These are phyloP conservation scores for Ophiothrix spiculata DNA, from an alignment of 35 echinoderm and acorn worm species.

Conservation along the genomic window DNA sequence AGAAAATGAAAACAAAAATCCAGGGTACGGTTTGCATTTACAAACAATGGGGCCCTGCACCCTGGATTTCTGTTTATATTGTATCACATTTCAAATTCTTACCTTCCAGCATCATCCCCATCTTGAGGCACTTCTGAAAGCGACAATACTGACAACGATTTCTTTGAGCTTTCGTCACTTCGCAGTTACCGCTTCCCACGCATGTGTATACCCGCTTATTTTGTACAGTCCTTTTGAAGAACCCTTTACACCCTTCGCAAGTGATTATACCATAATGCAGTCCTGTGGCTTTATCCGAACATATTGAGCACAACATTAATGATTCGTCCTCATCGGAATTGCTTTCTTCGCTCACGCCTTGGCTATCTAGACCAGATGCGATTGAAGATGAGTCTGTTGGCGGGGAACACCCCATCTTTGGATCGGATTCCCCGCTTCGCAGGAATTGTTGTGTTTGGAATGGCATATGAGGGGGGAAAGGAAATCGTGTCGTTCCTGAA, in stretches of 20 bases:
- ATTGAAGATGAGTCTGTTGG: conserved; percentile 55
- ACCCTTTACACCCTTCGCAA: conserved; percentile 98
- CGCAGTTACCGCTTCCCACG: conserved; percentile 91
- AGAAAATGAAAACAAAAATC: too few species aligned
- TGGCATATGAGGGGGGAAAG: conserved; percentile 84
- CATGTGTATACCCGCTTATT: conserved; percentile 99
- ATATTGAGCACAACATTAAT: conserved; percentile 94
- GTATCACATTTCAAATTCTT: too few species aligned
- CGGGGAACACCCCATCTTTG: conserved; percentile 16
- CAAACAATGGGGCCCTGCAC: too few species aligned
- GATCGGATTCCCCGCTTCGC: conserved; percentile 40
- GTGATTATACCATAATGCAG: conserved; percentile 99
- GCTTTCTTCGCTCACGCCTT: conserved; percentile 96
- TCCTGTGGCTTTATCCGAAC: conserved; percentile 92
- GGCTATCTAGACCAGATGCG: conserved; percentile 90
- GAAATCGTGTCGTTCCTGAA: conserved; percentile 60
- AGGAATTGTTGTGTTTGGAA: conserved; percentile 56
- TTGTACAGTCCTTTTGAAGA: conserved; percentile 98
- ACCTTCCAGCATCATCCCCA: conserved; percentile 99
- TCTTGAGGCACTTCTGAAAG: conserved; percentile 98
- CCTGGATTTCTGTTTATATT: too few species aligned
- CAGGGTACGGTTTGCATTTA: too few species aligned
- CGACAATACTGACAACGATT: conserved; percentile 97
- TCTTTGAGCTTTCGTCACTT: conserved; percentile 96
- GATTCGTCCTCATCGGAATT: conserved; percentile 99